Percentiles rank a stretch among this genome's conserved stretches.
Conservation (phyloP, 2,797 vertebrate species). For the Enteromius treurensis region DNA sequence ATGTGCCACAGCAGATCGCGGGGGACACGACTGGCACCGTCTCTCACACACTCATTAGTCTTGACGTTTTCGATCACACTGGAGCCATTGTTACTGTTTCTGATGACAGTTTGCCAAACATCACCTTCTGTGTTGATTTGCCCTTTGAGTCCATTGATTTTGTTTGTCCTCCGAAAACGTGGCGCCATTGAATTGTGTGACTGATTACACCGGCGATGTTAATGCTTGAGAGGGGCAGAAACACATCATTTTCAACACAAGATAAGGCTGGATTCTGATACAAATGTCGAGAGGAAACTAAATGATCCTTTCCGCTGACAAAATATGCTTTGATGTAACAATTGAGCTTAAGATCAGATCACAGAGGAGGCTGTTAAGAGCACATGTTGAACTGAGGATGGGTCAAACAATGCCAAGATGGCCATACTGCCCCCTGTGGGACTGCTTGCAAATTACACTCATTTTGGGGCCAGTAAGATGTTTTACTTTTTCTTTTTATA, state of each 20-base stretch:
- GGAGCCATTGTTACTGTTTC: slow-evolving; percentile 30
- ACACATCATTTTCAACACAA: slow-evolving; percentile 1
- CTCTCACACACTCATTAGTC: slow-evolving; percentile 9
- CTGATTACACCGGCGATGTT: slow-evolving; percentile 10
- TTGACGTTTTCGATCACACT: slow-evolving; percentile 11
- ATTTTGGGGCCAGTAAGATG: not conserved
- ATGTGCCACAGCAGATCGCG: not conserved
- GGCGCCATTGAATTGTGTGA: slow-evolving; percentile 6
- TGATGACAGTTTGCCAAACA: slow-evolving; percentile 41
- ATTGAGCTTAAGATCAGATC: slow-evolving; percentile 18
- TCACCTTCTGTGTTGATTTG: slow-evolving; percentile 34
- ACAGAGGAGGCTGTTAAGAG: slow-evolving; percentile 23
- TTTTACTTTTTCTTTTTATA: not conserved
- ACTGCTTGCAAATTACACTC: slow-evolving; percentile 47
- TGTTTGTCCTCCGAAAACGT: slow-evolving; percentile 24
- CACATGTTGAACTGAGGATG: slow-evolving; percentile 34
- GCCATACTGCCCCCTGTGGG: slow-evolving; percentile 70
- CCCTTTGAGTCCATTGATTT: slow-evolving; percentile 45
- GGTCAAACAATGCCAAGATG: slow-evolving; percentile 52
- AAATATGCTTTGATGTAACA: slow-evolving; percentile 40
- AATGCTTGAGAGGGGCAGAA: slow-evolving; percentile 4
- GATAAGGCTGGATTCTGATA: not conserved
- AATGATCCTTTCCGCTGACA: slow-evolving; percentile 40
- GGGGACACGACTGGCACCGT: not conserved
- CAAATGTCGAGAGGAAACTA: not conserved